Conservation (phyloP, 2,888 invertebrate species). For the Neoaliturus tenellus region DNA sequence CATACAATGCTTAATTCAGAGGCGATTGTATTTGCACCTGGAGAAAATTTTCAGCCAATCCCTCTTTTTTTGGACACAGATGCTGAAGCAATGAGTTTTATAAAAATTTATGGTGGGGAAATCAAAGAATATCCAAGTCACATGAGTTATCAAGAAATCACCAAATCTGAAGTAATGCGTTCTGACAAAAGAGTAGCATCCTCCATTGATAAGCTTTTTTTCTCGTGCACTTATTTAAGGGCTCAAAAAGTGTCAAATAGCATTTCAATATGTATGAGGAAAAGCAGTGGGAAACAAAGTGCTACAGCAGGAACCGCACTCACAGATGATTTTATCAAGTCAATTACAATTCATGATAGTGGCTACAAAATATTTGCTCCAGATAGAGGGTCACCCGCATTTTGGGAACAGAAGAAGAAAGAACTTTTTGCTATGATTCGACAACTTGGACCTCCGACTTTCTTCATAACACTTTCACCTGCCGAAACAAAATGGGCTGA, state of each 20-base stretch:
- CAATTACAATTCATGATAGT: conserved; percentile 5
- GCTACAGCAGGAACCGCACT: conserved; percentile 9
- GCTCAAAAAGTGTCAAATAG: not conserved
- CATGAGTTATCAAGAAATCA: conserved; percentile 40
- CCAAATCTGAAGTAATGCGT: conserved; percentile 56
- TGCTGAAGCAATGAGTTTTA: conserved; percentile 55
- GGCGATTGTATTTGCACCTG: conserved; percentile 56
- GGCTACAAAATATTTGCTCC: conserved; percentile 28
- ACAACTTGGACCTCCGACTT: conserved; percentile 63
- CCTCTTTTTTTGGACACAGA: conserved; percentile 44
- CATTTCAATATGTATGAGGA: conserved; percentile 31
- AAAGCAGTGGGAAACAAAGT: conserved; percentile 36
- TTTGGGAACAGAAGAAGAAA: conserved; percentile 66
- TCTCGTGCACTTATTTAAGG: not conserved
- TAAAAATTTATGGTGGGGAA: conserved; percentile 55
- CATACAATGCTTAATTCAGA: not conserved
- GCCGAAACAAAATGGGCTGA: conserved; percentile 61
- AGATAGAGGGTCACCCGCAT: conserved; percentile 61
- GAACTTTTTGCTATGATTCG: conserved; percentile 64
- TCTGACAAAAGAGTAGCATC: conserved; percentile 20
- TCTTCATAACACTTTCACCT: conserved; percentile 63
- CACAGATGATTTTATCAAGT: not conserved
- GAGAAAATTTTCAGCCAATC: conserved; percentile 53
- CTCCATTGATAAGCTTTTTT: not conserved
- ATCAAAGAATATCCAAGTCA: conserved; percentile 37